Evolutionary conservation across 2,113 vertebrate genomes (phyloP).

Genomic region (Microcebus tavaratra): DNA sequence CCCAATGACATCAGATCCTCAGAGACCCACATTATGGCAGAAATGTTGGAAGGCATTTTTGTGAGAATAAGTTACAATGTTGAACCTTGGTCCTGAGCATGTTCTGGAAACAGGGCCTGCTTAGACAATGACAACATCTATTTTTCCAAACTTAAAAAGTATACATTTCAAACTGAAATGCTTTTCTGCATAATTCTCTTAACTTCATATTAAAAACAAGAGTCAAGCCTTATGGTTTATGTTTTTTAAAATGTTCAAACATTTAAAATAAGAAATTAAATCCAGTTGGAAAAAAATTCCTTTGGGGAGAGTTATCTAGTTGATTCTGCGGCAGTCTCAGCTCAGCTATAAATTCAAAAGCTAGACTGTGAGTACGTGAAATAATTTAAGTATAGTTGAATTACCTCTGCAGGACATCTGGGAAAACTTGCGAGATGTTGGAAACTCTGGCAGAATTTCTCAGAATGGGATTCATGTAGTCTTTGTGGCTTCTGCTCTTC

Average conservation of each 20-base stretch:
- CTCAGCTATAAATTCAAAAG: conserved; percentile 58
- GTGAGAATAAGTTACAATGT: conserved; percentile 2
- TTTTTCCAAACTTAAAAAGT: conserved; percentile 59
- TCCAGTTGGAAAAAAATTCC: conserved; percentile 46
- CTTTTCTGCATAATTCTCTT: conserved; percentile 19
- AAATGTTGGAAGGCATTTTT: conserved; percentile 17
- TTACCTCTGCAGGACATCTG: conserved; percentile 23
- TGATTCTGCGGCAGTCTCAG: conserved; percentile 38
- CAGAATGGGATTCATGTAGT: not conserved
- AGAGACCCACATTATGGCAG: not conserved
- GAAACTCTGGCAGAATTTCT: not conserved
- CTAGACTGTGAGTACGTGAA: conserved; percentile 15
- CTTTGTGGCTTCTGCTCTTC: not conserved
- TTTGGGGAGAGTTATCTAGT: conserved; percentile 26
- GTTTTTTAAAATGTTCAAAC: conserved; percentile 7
- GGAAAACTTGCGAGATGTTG: not conserved
- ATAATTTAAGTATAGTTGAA: conserved; percentile 18
- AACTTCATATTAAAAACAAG: conserved; percentile 61
- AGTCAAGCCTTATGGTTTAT: not conserved
- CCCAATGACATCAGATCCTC: not conserved
- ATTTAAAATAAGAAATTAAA: conserved; percentile 70
- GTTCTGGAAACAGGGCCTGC: conserved; percentile 49
- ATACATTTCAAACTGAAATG: conserved; percentile 28
- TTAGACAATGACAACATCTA: conserved; percentile 65
- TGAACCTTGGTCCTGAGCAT: conserved; percentile 5